Base-by-base conservation (phyloP, 2,888 invertebrate species). In the Stenurella melanura region DNA sequence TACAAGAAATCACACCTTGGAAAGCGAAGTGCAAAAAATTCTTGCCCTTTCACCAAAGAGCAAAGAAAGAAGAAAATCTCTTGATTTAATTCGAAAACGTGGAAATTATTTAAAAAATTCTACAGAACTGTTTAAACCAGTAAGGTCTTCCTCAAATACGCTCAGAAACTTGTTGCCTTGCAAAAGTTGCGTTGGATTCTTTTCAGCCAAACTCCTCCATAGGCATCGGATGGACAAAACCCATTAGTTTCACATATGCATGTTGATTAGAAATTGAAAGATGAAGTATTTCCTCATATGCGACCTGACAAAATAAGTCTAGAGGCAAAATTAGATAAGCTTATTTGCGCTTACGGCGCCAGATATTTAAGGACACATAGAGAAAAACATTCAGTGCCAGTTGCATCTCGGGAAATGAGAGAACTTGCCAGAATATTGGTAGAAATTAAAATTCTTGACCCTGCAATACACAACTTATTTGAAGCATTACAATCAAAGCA, bases 341-440 rank as follows among this genome's bases (percentile, higher is more conserved):
- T 79, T 18, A 79, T 79, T 73, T 79, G 77, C 60, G 82, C 81
- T 17, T 83, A 78, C 76, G 82, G 78, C 10, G 80, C 80, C 12
- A 61, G 82, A 57, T 84, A 82, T 67, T 57, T 80, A 11, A 81
- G 80, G 73, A 74, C 38, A 17, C 77, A 83, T 71, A 63, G 80
- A 61, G 81, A 82, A 74, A 80, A 80, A 69, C 83, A 83, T 79
- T 82, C 79, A 72, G 68, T 80, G 17, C 73, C 75, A 61, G 78
- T 81, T 9, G 60, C 64, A 9, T 73, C 73, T 15, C 42, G 73
- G 54, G 63, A 75, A 75, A 67, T 68, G 61, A 50, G 60, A 42
- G 61, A 69, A 54, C 42, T 81, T 0, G 66, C 78, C 56, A 75
- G 68, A 74, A 30, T 82, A 4, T 21, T 81, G 15, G 79, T 81